Evolutionary conservation across 2,113 vertebrate species (phyloP).

Genomic region (Callionymus lyra): DNA sequence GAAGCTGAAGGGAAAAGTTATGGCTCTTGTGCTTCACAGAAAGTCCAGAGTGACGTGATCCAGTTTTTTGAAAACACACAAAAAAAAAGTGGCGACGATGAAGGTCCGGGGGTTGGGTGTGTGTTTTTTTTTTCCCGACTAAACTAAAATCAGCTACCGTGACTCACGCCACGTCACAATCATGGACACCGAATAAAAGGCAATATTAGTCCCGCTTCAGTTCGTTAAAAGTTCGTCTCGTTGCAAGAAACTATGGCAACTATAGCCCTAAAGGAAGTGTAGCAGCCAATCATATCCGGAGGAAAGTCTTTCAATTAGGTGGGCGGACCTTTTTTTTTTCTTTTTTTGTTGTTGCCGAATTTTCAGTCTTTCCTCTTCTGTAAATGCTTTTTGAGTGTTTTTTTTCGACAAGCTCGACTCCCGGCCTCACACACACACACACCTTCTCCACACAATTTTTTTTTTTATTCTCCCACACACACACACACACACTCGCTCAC

Average conservation of each 20-base stretch:
- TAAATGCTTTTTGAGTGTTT: slow-evolving; percentile 52
- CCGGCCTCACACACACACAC: slow-evolving; percentile 17
- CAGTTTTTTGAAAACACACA: slow-evolving; percentile 9
- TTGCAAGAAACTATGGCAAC: slow-evolving; percentile 54
- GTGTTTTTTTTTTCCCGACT: too few relatives aligned
- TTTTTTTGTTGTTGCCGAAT: slow-evolving; percentile 18
- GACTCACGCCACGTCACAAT: slow-evolving; percentile 29
- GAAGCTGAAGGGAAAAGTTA: slow-evolving; percentile 44
- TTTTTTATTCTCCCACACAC: slow-evolving; percentile 16
- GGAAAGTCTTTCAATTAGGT: slow-evolving; percentile 33
- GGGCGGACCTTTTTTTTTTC: slow-evolving; percentile 21
- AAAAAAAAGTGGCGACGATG: neutral
- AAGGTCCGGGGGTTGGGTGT: slow-evolving; percentile 26
- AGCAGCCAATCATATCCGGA: slow-evolving; percentile 47
- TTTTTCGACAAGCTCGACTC: slow-evolving; percentile 40
- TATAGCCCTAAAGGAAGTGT: slow-evolving; percentile 47
- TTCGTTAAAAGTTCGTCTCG: slow-evolving; percentile 43
- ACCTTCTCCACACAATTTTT: slow-evolving; percentile 14
- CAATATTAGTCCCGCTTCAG: slow-evolving; percentile 44
- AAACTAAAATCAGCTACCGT: slow-evolving; percentile 40
- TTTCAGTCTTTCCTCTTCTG: slow-evolving; percentile 26
- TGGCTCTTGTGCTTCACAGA: slow-evolving; percentile 47
- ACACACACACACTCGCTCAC: slow-evolving; percentile 13
- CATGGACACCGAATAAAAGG: slow-evolving; percentile 34
- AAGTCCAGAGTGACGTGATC: too few relatives aligned